These are phyloP conservation scores for Microcebus jonahi DNA, from an alignment of 2,113 vertebrate genomes.

Conservation along the genomic window DNA sequence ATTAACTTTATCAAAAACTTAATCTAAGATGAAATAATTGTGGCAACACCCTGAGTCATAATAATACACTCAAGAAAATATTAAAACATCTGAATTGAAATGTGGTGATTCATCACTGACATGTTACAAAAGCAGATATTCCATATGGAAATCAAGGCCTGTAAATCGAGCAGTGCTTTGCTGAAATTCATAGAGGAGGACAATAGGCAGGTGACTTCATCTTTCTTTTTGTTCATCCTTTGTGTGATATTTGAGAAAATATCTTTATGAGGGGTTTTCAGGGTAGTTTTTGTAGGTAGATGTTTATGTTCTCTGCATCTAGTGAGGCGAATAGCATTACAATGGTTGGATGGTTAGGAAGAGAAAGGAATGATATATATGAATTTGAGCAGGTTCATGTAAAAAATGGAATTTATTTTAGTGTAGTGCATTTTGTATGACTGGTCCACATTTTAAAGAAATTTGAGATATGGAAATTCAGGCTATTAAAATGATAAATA, in stretches of 20 bases:
- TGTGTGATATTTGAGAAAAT: background rate
- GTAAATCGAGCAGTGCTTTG: background rate
- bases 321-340: background rate
- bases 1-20: conserved; percentile 48
- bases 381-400: background rate
- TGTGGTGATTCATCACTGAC: background rate
- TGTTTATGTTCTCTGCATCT: background rate
- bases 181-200: background rate
- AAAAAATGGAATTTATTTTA: conserved; percentile 25
- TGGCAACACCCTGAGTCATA: background rate
- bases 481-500: background rate
- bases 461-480: conserved; percentile 22
- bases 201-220: background rate
- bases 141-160: background rate
- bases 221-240: background rate
- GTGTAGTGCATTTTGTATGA: background rate
- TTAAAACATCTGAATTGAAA: conserved; percentile 8
- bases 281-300: background rate
- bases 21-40: background rate
- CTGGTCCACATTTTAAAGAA: background rate
- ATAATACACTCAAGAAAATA: conserved; percentile 20
- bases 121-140: background rate
- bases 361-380: background rate
- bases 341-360: background rate
- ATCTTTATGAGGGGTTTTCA: conserved; percentile 5